phyloP scores from a whole-genome alignment of 1,140 invertebrate genomes.

The Drosophila nigromelanica region DNA sequence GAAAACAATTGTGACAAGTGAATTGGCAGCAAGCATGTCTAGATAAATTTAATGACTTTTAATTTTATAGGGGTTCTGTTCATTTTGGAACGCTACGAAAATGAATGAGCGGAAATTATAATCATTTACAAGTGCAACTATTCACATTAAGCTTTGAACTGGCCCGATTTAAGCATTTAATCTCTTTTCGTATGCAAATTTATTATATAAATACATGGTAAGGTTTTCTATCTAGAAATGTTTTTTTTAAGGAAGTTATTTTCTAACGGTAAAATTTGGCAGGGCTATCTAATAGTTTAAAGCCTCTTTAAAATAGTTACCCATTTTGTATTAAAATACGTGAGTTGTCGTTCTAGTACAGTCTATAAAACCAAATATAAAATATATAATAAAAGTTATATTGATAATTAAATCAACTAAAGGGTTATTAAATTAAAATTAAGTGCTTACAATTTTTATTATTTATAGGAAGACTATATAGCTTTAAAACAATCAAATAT shows the following conservation, averaged over 20 bases:
- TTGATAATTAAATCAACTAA: no score
- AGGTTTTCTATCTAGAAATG: background rate
- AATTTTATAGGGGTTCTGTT: no score
- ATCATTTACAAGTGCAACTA: background rate
- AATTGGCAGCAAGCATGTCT: no score
- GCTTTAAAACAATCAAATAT: no score
- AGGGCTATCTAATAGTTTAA: background rate
- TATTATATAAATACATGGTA: background rate
- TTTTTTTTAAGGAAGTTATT: background rate
- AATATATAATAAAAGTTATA: background rate
- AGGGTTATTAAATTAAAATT: no score
- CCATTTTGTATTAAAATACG: conserved; percentile 41
- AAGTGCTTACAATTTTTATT: no score
- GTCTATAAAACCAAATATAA: conserved; percentile 22
- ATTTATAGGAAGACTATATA: no score
- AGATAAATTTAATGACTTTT: no score
- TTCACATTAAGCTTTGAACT: background rate
- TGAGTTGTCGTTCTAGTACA: conserved; percentile 33
- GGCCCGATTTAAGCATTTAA: background rate
- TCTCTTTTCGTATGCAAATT: background rate
- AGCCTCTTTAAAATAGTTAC: conserved; percentile 48
- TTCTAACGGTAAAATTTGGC: background rate
- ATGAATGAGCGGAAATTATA: background rate
- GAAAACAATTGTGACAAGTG: no score
- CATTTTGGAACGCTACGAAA: no score